Conservation (phyloP, 2,888 invertebrate genomes). For the Cerceris rybyensis region DNA sequence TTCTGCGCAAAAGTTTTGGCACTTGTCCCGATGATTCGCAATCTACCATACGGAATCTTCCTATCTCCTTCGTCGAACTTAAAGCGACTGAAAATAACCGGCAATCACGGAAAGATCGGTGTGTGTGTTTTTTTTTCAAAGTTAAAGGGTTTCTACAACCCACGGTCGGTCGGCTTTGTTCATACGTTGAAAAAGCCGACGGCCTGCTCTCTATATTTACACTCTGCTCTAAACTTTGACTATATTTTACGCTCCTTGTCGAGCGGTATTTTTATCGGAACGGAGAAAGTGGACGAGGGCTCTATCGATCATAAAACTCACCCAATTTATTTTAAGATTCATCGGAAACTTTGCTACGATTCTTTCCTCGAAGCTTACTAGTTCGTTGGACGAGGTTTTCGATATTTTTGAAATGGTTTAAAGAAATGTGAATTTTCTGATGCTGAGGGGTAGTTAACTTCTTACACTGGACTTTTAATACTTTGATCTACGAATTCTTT, state of each 20-base stretch:
- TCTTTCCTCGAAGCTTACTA: no score
- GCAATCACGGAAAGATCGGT: conserved; percentile 5
- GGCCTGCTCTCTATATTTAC: not conserved
- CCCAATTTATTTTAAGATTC: not conserved
- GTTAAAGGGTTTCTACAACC: not conserved
- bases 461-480: no score
- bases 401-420: no score
- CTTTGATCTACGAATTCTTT: no score
- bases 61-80: not conserved
- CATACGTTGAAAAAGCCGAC: not conserved
- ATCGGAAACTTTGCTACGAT: not conserved
- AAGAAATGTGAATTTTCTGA: no score
- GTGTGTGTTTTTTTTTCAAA: conserved; percentile 19
- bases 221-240: not conserved
- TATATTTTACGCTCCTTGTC: not conserved
- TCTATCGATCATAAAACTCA: not conserved
- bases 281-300: not conserved
- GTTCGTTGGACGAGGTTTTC: no score
- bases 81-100: conserved; percentile 12
- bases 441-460: no score
- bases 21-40: not conserved
- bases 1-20: not conserved
- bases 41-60: not conserved
- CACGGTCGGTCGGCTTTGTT: not conserved
- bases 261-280: not conserved